These are phyloP conservation scores for Malurus leucopterus DNA, from an alignment of 2,797 vertebrate genomes.

Conservation along the genomic window DNA sequence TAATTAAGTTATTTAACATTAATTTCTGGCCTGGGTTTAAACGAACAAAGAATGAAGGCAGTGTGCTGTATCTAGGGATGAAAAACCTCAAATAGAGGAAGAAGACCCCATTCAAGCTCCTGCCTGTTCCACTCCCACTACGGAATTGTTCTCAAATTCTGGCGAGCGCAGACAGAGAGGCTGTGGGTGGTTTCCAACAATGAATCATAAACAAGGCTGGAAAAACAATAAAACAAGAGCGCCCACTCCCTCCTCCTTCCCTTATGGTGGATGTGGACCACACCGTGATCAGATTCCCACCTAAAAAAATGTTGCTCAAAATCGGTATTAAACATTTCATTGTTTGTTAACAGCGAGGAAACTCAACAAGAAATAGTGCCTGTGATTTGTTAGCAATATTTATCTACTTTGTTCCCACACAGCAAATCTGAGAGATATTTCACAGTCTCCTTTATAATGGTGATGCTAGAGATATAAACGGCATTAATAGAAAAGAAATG, in stretches of 20 bases:
- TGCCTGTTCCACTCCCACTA: background rate
- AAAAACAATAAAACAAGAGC: background rate
- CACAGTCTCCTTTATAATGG: slow-evolving; percentile 25
- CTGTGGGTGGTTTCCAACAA: background rate
- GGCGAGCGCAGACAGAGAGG: background rate
- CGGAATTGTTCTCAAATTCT: background rate
- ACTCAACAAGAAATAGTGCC: background rate
- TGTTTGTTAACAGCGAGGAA: slow-evolving; percentile 21
- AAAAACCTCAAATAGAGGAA: background rate
- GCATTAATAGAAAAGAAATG: slow-evolving; percentile 50
- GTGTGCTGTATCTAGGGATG: background rate
- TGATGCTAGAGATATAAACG: slow-evolving; percentile 50
- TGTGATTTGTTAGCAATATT: slow-evolving; percentile 17
- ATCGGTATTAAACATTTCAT: background rate
- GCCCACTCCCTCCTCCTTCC: background rate
- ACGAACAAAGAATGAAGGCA: background rate
- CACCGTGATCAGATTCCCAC: background rate
- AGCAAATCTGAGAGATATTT: slow-evolving; percentile 42
- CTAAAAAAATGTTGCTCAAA: background rate
- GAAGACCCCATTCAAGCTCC: background rate
- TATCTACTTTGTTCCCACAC: slow-evolving; percentile 9
- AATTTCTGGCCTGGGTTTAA: background rate
- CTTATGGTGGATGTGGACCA: background rate
- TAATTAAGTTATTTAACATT: background rate
- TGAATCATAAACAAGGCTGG: background rate